Evolutionary conservation across 2,888 invertebrate species (phyloP), one percentile per base, ranked within the genome.

Genomic region (Cecidostiba fungosa): DNA sequence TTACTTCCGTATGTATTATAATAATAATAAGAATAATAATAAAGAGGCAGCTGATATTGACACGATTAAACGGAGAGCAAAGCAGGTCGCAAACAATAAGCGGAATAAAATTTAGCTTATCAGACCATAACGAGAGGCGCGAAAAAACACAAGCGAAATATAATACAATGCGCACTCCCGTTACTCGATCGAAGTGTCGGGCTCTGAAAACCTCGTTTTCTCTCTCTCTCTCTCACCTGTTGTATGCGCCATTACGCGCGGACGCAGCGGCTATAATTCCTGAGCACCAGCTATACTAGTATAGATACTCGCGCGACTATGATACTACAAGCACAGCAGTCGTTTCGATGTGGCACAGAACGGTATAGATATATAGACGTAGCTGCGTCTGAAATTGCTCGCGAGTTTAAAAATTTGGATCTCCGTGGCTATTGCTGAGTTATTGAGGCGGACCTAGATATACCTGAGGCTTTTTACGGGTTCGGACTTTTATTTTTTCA

Each of bases 161-260:
- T 47, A 69, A 69, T 43, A 43, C 29, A 77, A 54, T 54, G 70
- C 43, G n/a, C 14, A 59, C 10, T 77, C 12, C 77, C 78, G 77
- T 77, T 78, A 78, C 73, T 73, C n/a, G 39, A 54, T 74, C 73
- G 43, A 66, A 66, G 66, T 66, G 66, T 66, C 66, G 66, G 16
- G 66, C 14, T 29, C 72, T 73, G 82, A 70, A 84, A 84, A 77
- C 72, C 83, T 77, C 70, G 62, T 83, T 83, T 77, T 83, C 59
- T 23, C 29, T 39, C 50, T 43, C 32, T 26, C 70, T 79, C 16
- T 54, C 79, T 80, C 54, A 80, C 72, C 80, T 80, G 80, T 80
- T 80, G 72, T 80, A 23, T 73, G 54, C n/a, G 62, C 79, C 54
- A 72, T 80, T 72, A 69, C 29, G 16, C 8, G 19, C n/a, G n/a